Percentiles rank a stretch among this genome's conserved stretches.
These are phyloP conservation scores for Ceuthmochares aereus DNA, from an alignment of 2,113 vertebrate genomes.

Conservation along the genomic window DNA sequence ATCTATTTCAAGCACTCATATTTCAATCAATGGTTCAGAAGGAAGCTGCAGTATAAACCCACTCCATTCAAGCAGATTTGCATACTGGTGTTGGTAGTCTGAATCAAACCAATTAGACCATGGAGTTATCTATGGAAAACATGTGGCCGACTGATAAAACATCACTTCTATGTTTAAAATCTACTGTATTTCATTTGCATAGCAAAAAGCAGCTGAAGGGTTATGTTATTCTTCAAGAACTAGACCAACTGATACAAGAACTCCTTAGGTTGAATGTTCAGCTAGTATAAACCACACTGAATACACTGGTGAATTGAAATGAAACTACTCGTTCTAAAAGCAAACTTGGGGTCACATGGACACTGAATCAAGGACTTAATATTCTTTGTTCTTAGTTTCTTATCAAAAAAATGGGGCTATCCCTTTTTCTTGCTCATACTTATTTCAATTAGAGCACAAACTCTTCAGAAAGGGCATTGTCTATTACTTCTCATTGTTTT, in stretches of 20 bases:
- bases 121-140: slow-evolving; percentile 74
- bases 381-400: background rate
- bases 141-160: slow-evolving; percentile 66
- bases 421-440: background rate
- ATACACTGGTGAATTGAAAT: slow-evolving; percentile 10
- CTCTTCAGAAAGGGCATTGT: background rate
- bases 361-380: background rate
- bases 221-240: slow-evolving; percentile 43
- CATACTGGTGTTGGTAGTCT: slow-evolving; percentile 71
- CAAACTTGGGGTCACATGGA: background rate
- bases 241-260: slow-evolving; percentile 35
- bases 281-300: background rate
- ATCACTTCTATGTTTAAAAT: slow-evolving; percentile 64
- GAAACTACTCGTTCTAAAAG: background rate
- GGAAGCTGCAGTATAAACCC: slow-evolving; percentile 51
- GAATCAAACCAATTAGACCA: slow-evolving; percentile 74
- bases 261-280: slow-evolving; percentile 43
- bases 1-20: slow-evolving; percentile 69
- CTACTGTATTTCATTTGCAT: slow-evolving; percentile 59
- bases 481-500: background rate
- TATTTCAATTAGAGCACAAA: background rate
- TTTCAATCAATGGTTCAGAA: slow-evolving; percentile 70
- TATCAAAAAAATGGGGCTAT: background rate
- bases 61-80: slow-evolving; percentile 69
- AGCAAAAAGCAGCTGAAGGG: slow-evolving; percentile 47